Evolutionary conservation across 1,140 invertebrate genomes (phyloP).

Genomic region (Nomia melanderi): DNA sequence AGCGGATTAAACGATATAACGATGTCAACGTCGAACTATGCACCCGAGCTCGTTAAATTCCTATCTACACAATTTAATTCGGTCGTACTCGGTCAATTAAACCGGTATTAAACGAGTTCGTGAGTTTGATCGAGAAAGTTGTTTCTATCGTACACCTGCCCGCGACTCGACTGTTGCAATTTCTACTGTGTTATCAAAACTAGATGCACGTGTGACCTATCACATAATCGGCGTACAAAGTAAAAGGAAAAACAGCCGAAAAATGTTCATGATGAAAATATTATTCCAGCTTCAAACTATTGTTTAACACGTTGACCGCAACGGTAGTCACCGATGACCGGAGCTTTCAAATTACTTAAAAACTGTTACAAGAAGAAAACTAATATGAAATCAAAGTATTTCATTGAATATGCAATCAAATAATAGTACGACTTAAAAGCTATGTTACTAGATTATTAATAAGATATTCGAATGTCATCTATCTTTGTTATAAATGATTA

Average conservation of each 20-base stretch:
- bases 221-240: neutral
- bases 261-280: too few relatives aligned
- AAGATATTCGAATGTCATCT: too few relatives aligned
- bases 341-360: too few relatives aligned
- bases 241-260: neutral
- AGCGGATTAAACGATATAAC: conserved; percentile 6
- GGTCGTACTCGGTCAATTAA: conserved; percentile 53
- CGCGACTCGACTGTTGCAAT: neutral
- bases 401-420: too few relatives aligned
- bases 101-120: conserved; percentile 62
- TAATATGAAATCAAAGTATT: too few relatives aligned
- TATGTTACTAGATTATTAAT: too few relatives aligned
- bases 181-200: conserved; percentile 7
- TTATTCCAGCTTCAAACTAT: too few relatives aligned
- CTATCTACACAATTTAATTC: conserved; percentile 42
- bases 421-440: too few relatives aligned
- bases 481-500: too few relatives aligned
- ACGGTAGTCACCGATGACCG: too few relatives aligned
- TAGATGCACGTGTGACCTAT: neutral
- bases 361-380: too few relatives aligned
- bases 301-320: too few relatives aligned
- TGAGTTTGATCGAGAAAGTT: conserved; percentile 64
- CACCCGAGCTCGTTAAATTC: conserved; percentile 21
- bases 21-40: conserved; percentile 38
- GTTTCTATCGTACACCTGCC: conserved; percentile 45